phyloP scores from a whole-genome alignment of 2,797 vertebrate genomes.

The Setipinna tenuifilis region DNA sequence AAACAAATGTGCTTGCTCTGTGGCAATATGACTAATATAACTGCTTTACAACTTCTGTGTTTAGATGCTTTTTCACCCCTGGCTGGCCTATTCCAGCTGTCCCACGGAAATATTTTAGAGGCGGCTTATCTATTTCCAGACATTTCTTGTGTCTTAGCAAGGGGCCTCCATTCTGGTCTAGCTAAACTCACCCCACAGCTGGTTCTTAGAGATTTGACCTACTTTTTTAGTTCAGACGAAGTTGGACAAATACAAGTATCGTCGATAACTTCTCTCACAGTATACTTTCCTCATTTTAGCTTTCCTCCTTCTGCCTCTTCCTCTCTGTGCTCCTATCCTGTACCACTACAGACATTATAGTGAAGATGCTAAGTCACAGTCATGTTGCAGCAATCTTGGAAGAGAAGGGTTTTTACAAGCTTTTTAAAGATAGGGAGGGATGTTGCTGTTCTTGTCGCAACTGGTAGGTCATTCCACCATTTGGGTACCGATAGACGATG shows the following conservation, averaged over 20 bases:
- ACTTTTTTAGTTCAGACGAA: not conserved
- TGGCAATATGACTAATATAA: slow-evolving; percentile 2
- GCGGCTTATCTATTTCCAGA: not conserved
- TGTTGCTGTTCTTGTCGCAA: no score
- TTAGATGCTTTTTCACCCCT: not conserved
- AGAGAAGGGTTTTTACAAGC: no score
- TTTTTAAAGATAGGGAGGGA: no score
- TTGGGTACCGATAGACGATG: no score
- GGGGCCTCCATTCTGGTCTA: not conserved
- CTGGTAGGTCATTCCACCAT: no score
- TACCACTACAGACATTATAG: no score
- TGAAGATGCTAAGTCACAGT: no score
- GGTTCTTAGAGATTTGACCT: not conserved
- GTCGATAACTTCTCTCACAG: not conserved
- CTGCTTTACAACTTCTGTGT: not conserved
- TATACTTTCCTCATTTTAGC: not conserved
- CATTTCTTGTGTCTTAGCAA: not conserved
- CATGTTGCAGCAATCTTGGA: no score
- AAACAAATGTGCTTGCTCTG: not conserved
- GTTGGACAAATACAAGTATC: not conserved
- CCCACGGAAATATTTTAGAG: not conserved
- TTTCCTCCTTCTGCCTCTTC: not conserved
- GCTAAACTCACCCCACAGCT: not conserved
- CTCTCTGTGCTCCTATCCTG: not conserved
- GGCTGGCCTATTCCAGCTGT: not conserved